phyloP scores from a whole-genome alignment of 2,888 invertebrate species.

The Autographa gamma region DNA sequence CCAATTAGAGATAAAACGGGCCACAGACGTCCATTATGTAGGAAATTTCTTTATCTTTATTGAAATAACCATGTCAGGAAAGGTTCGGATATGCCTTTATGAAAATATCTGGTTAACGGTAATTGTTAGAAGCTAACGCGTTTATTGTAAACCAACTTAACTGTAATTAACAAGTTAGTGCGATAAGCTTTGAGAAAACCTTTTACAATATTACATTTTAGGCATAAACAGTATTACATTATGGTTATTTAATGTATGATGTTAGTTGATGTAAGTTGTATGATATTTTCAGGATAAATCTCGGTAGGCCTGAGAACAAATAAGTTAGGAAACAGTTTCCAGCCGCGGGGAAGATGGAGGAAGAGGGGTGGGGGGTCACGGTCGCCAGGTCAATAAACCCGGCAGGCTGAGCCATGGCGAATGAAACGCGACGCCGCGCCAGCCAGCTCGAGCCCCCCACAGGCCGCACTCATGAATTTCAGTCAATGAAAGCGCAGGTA shows the following conservation, averaged over 20 bases:
- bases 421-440: slow-evolving; percentile 67
- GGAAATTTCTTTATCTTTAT: slow-evolving; percentile 67
- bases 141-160: slow-evolving; percentile 27
- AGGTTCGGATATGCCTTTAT: slow-evolving; percentile 49
- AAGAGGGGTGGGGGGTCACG: slow-evolving; percentile 76
- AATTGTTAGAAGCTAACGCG: slow-evolving; percentile 31
- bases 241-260: not conserved
- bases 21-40: slow-evolving; percentile 61
- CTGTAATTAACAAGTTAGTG: not conserved
- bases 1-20: slow-evolving; percentile 67
- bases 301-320: slow-evolving; percentile 61
- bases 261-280: slow-evolving; percentile 7
- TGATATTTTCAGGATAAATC: slow-evolving; percentile 24
- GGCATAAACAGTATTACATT: not conserved
- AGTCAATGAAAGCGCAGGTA: slow-evolving; percentile 64
- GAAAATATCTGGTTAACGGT: slow-evolving; percentile 37
- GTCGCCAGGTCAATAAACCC: slow-evolving; percentile 83
- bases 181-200: not conserved
- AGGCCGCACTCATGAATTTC: slow-evolving; percentile 63
- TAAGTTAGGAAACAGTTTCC: slow-evolving; percentile 60
- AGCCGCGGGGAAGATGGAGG: slow-evolving; percentile 53
- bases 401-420: slow-evolving; percentile 69
- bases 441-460: slow-evolving; percentile 58
- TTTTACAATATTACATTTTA: not conserved
- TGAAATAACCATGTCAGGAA: slow-evolving; percentile 62